Evolutionary conservation across 2,113 vertebrate genomes (phyloP).

Genomic region (Gracilinanus agilis): DNA sequence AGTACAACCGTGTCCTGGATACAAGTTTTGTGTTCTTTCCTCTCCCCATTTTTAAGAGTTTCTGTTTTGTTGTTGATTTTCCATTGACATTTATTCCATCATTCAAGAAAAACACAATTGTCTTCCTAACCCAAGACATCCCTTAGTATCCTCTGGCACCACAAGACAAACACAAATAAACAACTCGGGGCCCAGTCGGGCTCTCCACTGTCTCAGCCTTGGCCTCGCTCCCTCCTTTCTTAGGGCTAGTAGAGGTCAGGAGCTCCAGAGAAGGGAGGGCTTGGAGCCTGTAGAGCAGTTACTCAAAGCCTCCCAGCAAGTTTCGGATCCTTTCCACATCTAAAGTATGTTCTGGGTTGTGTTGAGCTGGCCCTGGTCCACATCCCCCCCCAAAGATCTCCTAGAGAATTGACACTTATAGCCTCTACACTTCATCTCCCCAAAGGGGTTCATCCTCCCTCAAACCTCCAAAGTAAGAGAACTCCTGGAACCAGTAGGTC

Average conservation of each 20-base stretch:
- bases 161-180: slow-evolving; percentile 1
- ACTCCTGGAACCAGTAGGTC: too few species aligned
- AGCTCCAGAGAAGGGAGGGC: neutral
- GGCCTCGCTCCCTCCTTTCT: neutral
- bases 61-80: neutral
- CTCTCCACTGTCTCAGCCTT: neutral
- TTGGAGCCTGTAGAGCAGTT: neutral
- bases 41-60: neutral
- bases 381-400: neutral
- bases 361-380: neutral
- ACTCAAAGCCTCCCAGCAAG: neutral
- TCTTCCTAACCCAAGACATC: neutral
- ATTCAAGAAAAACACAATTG: neutral
- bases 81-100: neutral
- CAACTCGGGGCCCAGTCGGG: neutral
- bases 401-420: neutral
- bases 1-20: neutral
- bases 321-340: neutral
- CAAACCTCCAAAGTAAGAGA: neutral
- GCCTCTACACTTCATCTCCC: neutral
- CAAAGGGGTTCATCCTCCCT: neutral
- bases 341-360: neutral
- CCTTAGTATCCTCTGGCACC: neutral
- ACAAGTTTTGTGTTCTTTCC: neutral
- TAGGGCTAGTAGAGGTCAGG: neutral